Evolutionary conservation across 1,140 invertebrate genomes (phyloP), one percentile per base, ranked within the genome.

Genomic region (Latrodectus geometricus): DNA sequence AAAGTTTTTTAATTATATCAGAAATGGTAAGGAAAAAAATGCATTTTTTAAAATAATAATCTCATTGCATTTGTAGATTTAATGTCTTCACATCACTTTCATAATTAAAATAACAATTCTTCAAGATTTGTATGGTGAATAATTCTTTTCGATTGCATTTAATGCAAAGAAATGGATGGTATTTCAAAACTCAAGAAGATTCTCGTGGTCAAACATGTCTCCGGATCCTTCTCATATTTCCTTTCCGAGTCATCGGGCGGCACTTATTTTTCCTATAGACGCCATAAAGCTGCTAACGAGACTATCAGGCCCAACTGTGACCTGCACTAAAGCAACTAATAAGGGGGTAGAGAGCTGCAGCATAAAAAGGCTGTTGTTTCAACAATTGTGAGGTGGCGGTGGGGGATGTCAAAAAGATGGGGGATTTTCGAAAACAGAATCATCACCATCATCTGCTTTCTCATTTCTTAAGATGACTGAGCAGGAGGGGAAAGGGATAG

Each of bases 301-400:
- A 73, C 81, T 84, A 84, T 84, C 81, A 84, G 73, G 73, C 21
- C 81, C 81, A 84, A 84, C 81, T 84, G 81, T 76, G 81, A 76
- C 81, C 81, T 68, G 81, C 81, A 84, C 72, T 84, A 84, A 84
- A 84, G 81, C 81, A 76, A 76, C 81, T 84, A 84, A 84, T 84
- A 84, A 84, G 81, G 81, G 81, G 81, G 81, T 76, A 61, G 81
- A 84, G 81, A 68, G 72, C 56, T n/a, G 21, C 23, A 61, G 81
- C 81, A 84, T 84, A 84, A 84, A 84, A 84, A 84, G 81, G 73
- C 81, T 84, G 81, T 84, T 84, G 81, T 84, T 84, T 84, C 81
- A 84, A 84, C 81, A 84, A 84, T 75, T 75, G 73, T 17, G 48
- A 23, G 35, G 35, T 15, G 20, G 81, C 72, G 81, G 73, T 15